Conservation (phyloP, 1,140 invertebrate genomes). For the Chlorops oryzae region DNA sequence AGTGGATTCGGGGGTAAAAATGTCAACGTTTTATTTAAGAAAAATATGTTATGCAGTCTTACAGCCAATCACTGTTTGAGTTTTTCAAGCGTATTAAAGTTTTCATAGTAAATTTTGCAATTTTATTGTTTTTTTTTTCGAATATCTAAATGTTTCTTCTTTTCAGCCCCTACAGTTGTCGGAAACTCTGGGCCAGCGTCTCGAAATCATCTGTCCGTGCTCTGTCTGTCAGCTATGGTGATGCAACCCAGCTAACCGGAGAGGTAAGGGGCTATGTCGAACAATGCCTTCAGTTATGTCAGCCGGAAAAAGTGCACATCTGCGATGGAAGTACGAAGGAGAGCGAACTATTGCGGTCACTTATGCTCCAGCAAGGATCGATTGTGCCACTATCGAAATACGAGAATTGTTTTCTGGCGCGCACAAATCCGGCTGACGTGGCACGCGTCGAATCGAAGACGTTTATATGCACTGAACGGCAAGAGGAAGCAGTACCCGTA, state of each 20-base stretch:
- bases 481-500: slow-evolving; percentile 69
- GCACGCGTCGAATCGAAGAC: slow-evolving; percentile 87
- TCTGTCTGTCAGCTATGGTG: slow-evolving; percentile 23
- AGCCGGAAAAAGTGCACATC: slow-evolving; percentile 70
- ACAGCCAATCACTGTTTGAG: too few species aligned
- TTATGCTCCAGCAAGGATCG: slow-evolving; percentile 61
- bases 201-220: slow-evolving; percentile 24
- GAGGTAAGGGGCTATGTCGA: slow-evolving; percentile 60
- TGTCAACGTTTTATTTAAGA: too few species aligned
- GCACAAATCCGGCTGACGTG: slow-evolving; percentile 89
- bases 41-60: too few species aligned
- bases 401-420: slow-evolving; percentile 81
- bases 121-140: too few species aligned
- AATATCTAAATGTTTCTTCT: too few species aligned
- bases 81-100: too few species aligned
- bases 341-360: slow-evolving; percentile 58
- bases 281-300: slow-evolving; percentile 61
- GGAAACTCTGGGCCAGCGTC: too few species aligned
- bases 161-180: too few species aligned
- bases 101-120: too few species aligned
- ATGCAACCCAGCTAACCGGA: slow-evolving; percentile 36
- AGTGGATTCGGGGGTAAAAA: too few species aligned
- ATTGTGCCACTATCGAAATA: slow-evolving; percentile 73
- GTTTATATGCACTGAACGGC: slow-evolving; percentile 74
- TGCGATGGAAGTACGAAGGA: slow-evolving; percentile 77